Evolutionary conservation across 2,113 vertebrate species (phyloP).

Genomic region (Hippopotamus amphibius): DNA sequence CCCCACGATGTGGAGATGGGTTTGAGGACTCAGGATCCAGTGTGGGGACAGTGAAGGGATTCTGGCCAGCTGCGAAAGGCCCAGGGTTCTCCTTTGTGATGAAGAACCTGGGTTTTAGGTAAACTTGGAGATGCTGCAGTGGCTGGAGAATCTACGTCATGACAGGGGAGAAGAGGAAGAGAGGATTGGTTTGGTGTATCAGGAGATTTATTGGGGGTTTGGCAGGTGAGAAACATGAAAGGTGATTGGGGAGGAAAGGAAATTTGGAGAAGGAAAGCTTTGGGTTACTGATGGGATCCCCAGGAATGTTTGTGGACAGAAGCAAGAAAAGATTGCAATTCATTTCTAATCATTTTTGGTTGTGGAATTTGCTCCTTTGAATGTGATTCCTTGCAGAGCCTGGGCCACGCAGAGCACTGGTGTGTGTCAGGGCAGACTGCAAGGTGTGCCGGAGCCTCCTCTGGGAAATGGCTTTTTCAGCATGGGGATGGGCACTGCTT

Average conservation of each 20-base stretch:
- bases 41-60: not conserved
- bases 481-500: rapidly evolving
- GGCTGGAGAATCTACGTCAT: too few relatives aligned
- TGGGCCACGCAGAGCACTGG: not conserved
- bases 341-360: not conserved
- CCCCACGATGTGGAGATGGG: not conserved
- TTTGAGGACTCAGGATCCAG: not conserved
- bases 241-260: not conserved
- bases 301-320: not conserved
- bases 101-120: not conserved
- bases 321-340: not conserved
- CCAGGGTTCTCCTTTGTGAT: too few relatives aligned
- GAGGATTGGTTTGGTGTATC: not conserved
- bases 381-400: not conserved
- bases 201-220: not conserved
- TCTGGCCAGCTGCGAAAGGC: not conserved
- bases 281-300: not conserved
- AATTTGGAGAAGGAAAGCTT: not conserved
- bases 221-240: not conserved
- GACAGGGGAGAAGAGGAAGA: not conserved
- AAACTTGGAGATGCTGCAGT: rapidly evolving
- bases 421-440: rapidly evolving
- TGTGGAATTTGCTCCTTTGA: not conserved
- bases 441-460: rapidly evolving
- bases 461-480: not conserved